Percentiles rank a stretch among this genome's conserved stretches.
These are phyloP conservation scores for Condylura cristata DNA, from an alignment of 2,113 vertebrate species.

Conservation along the genomic window DNA sequence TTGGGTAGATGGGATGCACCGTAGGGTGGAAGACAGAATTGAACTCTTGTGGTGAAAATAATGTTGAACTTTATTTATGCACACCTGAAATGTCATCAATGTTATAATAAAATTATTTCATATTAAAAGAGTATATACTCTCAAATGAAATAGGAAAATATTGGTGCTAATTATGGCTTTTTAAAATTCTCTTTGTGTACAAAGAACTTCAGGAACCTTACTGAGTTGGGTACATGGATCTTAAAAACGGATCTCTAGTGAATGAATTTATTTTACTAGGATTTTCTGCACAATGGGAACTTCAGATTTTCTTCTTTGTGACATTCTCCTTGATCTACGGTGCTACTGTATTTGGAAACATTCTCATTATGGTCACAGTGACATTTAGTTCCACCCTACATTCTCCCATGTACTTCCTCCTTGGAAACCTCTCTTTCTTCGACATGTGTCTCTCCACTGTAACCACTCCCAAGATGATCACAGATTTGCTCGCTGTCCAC, in stretches of 20 bases:
- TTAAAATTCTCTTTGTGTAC: not conserved
- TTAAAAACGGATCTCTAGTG: constrained; percentile 62
- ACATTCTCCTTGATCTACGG: constrained; percentile 45
- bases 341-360: constrained; percentile 36
- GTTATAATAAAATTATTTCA: too few species aligned
- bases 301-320: constrained; percentile 49
- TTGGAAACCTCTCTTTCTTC: constrained; percentile 56
- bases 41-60: too few species aligned
- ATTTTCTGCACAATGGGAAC: constrained; percentile 20
- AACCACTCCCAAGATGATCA: constrained; percentile 75
- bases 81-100: too few species aligned
- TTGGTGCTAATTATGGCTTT: not conserved
- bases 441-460: constrained; percentile 61
- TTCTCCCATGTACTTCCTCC: constrained; percentile 65
- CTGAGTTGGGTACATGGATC: constrained; percentile 55
- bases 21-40: too few species aligned
- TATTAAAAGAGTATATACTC: not conserved
- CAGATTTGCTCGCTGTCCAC: constrained; percentile 48
- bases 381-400: not conserved
- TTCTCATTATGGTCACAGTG: constrained; percentile 50
- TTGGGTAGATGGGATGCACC: too few species aligned
- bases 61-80: too few species aligned
- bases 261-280: constrained; percentile 71
- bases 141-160: not conserved
- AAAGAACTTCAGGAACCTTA: not conserved